Percentiles rank a stretch among this genome's conserved stretches.
phyloP scores from a whole-genome alignment of 2,797 vertebrate species.

The Zalophus californianus region DNA sequence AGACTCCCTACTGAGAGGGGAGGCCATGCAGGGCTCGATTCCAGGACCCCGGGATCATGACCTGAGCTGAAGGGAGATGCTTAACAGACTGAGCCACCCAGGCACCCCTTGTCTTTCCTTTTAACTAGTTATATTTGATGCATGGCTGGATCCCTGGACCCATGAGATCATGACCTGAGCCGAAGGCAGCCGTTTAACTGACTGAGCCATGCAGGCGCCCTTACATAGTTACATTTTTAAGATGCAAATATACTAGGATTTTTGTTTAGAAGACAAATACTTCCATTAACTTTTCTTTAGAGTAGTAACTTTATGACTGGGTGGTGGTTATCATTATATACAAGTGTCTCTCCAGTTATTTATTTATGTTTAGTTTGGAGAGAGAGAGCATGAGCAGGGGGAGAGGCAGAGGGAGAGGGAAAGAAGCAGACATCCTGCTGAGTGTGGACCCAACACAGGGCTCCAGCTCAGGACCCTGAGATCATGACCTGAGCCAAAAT shows the following conservation, averaged over 20 bases:
- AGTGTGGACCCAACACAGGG: neutral
- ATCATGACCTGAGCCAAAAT: neutral
- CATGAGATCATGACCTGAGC: neutral
- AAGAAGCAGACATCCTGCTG: neutral
- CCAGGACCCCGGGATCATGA: neutral
- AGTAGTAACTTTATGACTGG: slow-evolving; percentile 6
- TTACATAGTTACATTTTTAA: slow-evolving; percentile 40
- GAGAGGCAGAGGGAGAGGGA: neutral
- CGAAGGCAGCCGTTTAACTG: neutral
- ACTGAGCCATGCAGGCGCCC: neutral
- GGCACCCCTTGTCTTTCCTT: neutral
- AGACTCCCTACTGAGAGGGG: neutral
- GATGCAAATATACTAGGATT: neutral
- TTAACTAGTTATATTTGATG: neutral
- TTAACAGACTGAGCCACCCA: neutral
- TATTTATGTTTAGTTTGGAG: neutral
- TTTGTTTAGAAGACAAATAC: slow-evolving; percentile 44
- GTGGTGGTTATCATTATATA: slow-evolving; percentile 34
- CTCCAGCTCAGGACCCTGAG: neutral
- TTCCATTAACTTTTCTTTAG: slow-evolving; percentile 24
- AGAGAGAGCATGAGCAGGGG: neutral
- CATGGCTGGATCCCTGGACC: neutral
- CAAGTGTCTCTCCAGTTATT: slow-evolving; percentile 14
- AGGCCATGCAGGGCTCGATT: neutral
- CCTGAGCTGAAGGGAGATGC: neutral